Percentiles rank a stretch among this genome's conserved stretches.
These are phyloP conservation scores for Notechis scutatus DNA, from an alignment of 2,113 vertebrate genomes.

Conservation along the genomic window DNA sequence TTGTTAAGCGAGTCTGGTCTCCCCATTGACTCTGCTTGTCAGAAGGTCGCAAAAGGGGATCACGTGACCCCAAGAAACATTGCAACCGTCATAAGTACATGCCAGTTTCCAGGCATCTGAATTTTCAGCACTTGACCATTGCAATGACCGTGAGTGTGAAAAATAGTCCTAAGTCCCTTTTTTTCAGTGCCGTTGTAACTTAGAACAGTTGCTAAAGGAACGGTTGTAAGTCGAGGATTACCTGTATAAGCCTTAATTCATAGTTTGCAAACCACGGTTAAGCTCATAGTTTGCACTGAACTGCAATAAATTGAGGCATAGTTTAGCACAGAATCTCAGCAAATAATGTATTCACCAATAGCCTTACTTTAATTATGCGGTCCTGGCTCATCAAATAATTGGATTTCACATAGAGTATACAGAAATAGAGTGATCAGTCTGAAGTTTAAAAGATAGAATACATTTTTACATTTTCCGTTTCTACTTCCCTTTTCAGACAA, in stretches of 20 bases:
- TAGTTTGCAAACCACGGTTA: not conserved
- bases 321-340: not conserved
- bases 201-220: too few relatives aligned
- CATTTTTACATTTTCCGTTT: not conserved
- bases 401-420: conserved; percentile 4
- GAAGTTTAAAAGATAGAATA: not conserved
- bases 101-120: not conserved
- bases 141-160: too few relatives aligned
- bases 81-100: not conserved
- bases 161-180: too few relatives aligned
- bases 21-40: not conserved
- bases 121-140: not conserved
- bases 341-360: not conserved
- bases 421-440: not conserved
- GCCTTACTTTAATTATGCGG: conserved; percentile 30
- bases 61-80: too few relatives aligned
- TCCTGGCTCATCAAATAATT: conserved; percentile 27
- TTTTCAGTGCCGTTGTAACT: too few relatives aligned
- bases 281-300: not conserved
- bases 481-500: not conserved
- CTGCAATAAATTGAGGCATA: not conserved
- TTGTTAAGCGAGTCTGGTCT: not conserved
- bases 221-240: too few relatives aligned
- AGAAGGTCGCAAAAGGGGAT: not conserved
- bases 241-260: not conserved